These are phyloP conservation scores for Limnephilus marmoratus DNA, from an alignment of 2,888 invertebrate species.

Conservation along the genomic window DNA sequence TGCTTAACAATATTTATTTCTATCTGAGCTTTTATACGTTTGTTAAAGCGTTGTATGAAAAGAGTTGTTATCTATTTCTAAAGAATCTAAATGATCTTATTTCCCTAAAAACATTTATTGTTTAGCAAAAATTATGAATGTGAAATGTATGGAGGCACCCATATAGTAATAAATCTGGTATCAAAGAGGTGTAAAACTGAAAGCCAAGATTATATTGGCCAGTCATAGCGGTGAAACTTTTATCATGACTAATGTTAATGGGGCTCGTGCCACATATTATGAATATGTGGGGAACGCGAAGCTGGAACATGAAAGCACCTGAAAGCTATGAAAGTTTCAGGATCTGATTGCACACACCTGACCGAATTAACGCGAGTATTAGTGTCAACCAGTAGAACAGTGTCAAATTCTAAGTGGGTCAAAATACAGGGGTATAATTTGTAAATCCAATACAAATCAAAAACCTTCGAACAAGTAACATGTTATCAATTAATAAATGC, in stretches of 20 bases:
- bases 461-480: neutral
- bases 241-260: neutral
- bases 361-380: neutral
- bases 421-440: neutral
- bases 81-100: neutral
- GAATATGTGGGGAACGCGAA: neutral
- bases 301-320: neutral
- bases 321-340: neutral
- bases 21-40: neutral
- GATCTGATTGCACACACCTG: neutral
- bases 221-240: neutral
- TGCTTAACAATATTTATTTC: neutral
- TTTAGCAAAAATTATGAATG: neutral
- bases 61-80: neutral
- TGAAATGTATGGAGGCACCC: neutral
- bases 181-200: neutral
- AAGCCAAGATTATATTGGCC: neutral
- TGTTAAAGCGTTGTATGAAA: neutral
- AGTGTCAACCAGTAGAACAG: neutral
- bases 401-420: neutral
- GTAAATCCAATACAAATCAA: neutral
- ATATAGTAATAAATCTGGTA: neutral
- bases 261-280: neutral
- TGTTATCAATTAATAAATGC: slow-evolving; percentile 23
- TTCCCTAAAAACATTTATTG: neutral